Percentiles rank a stretch among this genome's conserved stretches.
These are phyloP conservation scores for Sphaerophoria taeniata DNA, from an alignment of 2,888 invertebrate genomes.

Conservation along the genomic window DNA sequence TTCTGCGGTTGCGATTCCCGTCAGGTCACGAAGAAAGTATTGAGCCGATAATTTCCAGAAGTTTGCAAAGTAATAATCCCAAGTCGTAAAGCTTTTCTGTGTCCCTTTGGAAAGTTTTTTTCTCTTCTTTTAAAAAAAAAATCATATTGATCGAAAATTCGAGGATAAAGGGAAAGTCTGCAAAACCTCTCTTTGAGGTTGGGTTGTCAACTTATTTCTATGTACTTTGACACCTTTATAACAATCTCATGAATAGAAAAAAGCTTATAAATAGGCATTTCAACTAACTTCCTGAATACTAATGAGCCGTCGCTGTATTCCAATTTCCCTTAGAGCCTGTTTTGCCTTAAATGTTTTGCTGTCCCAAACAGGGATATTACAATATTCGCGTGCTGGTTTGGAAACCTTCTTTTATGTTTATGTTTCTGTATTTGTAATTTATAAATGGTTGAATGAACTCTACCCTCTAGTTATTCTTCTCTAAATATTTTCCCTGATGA, in stretches of 20 bases:
- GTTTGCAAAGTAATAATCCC: too few species aligned
- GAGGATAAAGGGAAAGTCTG: too few species aligned
- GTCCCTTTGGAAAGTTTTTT: too few species aligned
- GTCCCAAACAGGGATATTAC: not conserved
- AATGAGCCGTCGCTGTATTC: not conserved
- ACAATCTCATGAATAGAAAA: too few species aligned
- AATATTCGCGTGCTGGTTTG: slow-evolving; percentile 16
- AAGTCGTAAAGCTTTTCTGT: too few species aligned
- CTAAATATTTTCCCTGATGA: not conserved
- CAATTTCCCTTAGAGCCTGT: not conserved
- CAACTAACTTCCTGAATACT: not conserved
- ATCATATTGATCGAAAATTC: too few species aligned
- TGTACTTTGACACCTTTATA: too few species aligned
- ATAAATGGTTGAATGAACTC: slow-evolving; percentile 21
- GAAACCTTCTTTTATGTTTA: not conserved
- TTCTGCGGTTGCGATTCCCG: not conserved
- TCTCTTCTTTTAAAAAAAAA: too few species aligned
- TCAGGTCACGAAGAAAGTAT: not conserved
- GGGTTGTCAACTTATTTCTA: too few species aligned
- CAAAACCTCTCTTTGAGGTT: too few species aligned
- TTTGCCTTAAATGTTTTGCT: not conserved
- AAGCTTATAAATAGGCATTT: too few species aligned
- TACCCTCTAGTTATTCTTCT: slow-evolving; percentile 12
- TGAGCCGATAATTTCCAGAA: too few species aligned
- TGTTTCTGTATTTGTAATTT: not conserved